These are phyloP conservation scores for Augochlorella aurata DNA, from an alignment of 2,888 invertebrate genomes.

Conservation along the genomic window DNA sequence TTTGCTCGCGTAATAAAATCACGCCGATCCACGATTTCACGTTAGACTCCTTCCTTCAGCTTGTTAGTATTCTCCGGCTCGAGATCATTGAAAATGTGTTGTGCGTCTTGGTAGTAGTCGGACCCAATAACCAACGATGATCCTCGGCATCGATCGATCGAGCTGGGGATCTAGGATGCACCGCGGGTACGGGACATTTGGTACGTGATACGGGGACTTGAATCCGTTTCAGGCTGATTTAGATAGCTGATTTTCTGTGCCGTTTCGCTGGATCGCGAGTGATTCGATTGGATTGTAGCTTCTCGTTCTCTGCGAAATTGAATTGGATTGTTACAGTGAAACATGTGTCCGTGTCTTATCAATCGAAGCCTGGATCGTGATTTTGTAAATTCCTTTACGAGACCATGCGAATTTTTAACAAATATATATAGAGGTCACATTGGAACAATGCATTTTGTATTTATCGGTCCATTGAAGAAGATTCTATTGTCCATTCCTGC, in stretches of 20 bases:
- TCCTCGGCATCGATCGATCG: not conserved
- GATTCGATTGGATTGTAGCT: not conserved
- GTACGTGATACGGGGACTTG: constrained; percentile 31
- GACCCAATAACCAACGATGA: not conserved
- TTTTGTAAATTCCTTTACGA: not conserved
- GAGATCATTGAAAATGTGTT: not conserved
- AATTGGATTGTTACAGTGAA: not conserved
- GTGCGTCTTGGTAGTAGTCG: not conserved
- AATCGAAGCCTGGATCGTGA: not conserved
- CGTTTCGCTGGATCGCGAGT: not conserved
- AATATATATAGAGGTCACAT: too few species aligned
- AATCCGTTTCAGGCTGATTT: not conserved
- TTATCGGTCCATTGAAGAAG: too few species aligned
- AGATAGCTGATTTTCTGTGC: not conserved
- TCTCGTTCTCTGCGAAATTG: not conserved
- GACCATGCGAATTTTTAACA: too few species aligned
- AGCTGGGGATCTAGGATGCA: constrained; percentile 30
- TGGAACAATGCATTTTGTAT: too few species aligned
- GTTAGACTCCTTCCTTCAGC: not conserved
- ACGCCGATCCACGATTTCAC: not conserved
- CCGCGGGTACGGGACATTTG: constrained; percentile 49
- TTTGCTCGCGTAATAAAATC: not conserved
- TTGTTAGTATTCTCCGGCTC: not conserved
- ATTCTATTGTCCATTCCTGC: too few species aligned
- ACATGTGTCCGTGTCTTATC: too few species aligned